A percentile compares a stretch with the other conserved stretches of the same genome.
These are phyloP conservation scores for Manacus vitellinus DNA, from an alignment of 2,113 vertebrate genomes.

Conservation along the genomic window DNA sequence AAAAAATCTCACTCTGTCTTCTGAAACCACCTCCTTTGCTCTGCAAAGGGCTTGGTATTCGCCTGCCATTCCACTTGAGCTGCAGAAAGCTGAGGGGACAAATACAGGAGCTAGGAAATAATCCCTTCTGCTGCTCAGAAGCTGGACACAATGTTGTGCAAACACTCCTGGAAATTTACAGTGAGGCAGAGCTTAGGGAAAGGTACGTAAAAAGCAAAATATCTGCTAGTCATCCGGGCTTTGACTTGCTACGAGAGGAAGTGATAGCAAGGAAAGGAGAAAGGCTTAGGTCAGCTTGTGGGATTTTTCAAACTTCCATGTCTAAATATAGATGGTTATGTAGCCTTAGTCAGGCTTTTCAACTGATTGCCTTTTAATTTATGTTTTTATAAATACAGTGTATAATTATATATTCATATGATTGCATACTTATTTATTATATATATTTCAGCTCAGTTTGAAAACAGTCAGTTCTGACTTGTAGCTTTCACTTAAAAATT, in stretches of 20 bases:
- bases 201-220: background rate
- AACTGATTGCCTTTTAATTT: background rate
- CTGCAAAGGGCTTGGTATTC: background rate
- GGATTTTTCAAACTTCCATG: background rate
- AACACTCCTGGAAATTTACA: background rate
- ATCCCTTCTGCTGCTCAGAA: fast-evolving
- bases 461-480: background rate
- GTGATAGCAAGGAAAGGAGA: background rate
- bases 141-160: background rate
- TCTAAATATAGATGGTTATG: background rate
- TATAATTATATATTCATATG: background rate
- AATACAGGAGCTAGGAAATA: background rate
- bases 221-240: background rate
- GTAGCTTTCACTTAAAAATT: background rate
- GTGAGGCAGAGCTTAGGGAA: background rate
- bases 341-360: background rate
- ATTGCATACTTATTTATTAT: background rate
- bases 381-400: background rate
- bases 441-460: background rate
- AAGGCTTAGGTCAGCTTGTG: background rate
- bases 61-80: background rate
- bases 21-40: background rate
- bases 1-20: background rate
- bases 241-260: background rate
- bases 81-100: background rate